Evolutionary conservation across 1,140 invertebrate genomes (phyloP), one percentile per base, ranked within the genome.

Genomic region (Eufriesea mexicana): DNA sequence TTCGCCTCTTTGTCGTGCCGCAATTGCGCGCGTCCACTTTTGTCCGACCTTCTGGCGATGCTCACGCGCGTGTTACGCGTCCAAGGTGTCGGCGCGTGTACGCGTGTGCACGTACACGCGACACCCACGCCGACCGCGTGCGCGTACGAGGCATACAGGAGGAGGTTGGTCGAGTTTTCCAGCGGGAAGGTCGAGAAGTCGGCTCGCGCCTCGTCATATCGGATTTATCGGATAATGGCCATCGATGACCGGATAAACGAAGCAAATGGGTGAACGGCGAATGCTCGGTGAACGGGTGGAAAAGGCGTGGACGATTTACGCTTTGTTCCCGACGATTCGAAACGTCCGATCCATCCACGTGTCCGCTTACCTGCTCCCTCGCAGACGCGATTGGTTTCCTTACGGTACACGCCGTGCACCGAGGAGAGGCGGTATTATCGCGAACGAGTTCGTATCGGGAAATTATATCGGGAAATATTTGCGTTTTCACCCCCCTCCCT

Each of bases 1-100:
- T 85, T 84, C 79, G 75, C 68, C 77, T 79, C 54, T 84, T 55
- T 79, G 76, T 73, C 68, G 62, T 45, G 47, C 49, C 47, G 74
- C 62, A 71, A 59, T 83, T 72, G 59, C 61, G 12, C 49, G 20
- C 51, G 61, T n/a, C 71, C 55, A 25, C 28, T 66, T 49, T 55
- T 62, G 28, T 9, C 16, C 80, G 73, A 75, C 71, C 74, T 83
- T 83, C 74, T 42, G 72, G 1, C 42, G 47, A 35, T n/a, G 61
- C 61, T n/a, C 28, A 16, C 61, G 47, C 74, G 70, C 61, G 51
- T 42, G n/a, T 54, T 64, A 51, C 28, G 35, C 45, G 47, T 8
- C n/a, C 20, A 35, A 54, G 42, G 49, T 25, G n/a, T 35, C 12
- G 10, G 23, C 59, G 42, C 7, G n/a, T 59, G 25, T 8, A 57